Conservation (phyloP, 2,113 vertebrate species). For the Corythaixoides concolor region DNA sequence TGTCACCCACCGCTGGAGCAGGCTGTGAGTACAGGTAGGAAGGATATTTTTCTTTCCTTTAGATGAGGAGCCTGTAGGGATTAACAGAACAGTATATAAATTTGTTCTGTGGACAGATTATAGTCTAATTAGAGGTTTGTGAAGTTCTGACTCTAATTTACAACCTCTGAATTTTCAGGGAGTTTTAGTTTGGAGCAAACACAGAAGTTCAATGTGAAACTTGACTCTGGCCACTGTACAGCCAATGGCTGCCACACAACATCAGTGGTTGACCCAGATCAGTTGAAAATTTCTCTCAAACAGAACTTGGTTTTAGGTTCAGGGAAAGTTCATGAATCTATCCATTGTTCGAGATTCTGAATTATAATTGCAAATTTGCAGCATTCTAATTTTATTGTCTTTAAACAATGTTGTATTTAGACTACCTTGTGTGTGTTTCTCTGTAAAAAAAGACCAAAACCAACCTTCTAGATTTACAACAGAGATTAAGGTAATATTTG, state of each 20-base stretch:
- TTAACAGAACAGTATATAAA: slow-evolving; percentile 19
- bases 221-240: not conserved
- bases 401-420: not conserved
- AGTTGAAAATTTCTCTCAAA: not conserved
- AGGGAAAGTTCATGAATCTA: not conserved
- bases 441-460: not conserved
- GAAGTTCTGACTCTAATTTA: not conserved
- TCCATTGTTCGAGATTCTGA: not conserved
- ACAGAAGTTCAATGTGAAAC: not conserved
- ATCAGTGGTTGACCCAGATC: not conserved
- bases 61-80: not conserved
- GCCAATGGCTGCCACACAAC: not conserved
- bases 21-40: not conserved
- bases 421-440: not conserved
- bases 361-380: slow-evolving; percentile 1
- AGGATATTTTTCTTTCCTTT: not conserved
- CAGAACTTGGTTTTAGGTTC: not conserved
- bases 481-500: not conserved
- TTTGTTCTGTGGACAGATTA: not conserved
- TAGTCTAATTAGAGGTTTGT: not conserved
- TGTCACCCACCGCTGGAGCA: not conserved
- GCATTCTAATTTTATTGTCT: slow-evolving; percentile 19
- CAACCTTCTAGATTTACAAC: not conserved
- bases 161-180: not conserved
- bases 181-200: not conserved